A percentile compares a stretch with the other conserved stretches of the same genome.
phyloP scores from a whole-genome alignment of 2,113 vertebrate species.

The Gallinago paraguaiae region DNA sequence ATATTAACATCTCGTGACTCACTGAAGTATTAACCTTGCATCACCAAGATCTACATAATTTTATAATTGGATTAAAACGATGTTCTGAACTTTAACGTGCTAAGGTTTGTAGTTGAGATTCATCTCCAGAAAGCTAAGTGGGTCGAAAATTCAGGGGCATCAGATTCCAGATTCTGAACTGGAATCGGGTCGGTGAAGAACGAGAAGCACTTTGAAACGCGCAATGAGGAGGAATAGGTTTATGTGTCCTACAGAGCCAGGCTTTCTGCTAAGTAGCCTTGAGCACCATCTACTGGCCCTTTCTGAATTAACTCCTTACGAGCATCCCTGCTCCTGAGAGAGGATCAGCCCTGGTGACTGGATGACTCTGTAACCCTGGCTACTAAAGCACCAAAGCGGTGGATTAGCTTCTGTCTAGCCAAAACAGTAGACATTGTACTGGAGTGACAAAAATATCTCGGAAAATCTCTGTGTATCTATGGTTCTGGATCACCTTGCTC shows the following conservation, averaged over 20 bases:
- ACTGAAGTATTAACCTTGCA: neutral
- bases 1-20: neutral
- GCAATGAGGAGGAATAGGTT: accelerated
- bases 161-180: neutral
- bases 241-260: accelerated
- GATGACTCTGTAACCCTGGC: accelerated
- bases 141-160: neutral
- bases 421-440: neutral
- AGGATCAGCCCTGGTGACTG: neutral
- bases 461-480: neutral
- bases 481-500: neutral
- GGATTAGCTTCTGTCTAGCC: neutral
- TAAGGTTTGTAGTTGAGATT: neutral
- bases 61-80: neutral
- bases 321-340: accelerated
- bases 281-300: neutral
- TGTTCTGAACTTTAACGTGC: neutral
- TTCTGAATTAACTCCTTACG: accelerated
- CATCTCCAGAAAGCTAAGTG: neutral
- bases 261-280: neutral
- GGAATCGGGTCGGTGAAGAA: accelerated
- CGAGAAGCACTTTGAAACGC: accelerated
- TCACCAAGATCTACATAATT: neutral
- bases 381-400: neutral
- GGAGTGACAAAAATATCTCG: neutral